A percentile compares a stretch with the other conserved stretches of the same genome.
These are phyloP conservation scores for Cyphomyrmex costatus DNA, from an alignment of 1,140 invertebrate genomes.

Conservation along the genomic window DNA sequence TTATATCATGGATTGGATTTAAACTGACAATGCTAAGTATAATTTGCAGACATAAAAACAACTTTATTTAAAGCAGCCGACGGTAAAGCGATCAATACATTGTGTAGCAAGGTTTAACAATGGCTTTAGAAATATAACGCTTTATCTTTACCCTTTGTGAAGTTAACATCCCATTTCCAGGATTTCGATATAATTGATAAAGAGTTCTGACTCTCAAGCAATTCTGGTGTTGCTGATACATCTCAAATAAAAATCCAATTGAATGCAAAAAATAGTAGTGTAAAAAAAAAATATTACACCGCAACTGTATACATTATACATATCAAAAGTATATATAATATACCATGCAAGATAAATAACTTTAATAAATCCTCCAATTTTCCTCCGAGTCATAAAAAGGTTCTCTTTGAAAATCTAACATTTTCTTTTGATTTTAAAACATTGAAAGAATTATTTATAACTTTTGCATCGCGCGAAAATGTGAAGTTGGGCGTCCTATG, in stretches of 20 bases:
- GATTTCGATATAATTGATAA: slow-evolving; percentile 41
- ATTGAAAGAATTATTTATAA: background rate
- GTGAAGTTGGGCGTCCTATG: background rate
- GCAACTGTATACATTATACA: too few species aligned
- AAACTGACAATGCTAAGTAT: slow-evolving; percentile 50
- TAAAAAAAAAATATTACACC: too few species aligned
- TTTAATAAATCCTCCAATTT: background rate
- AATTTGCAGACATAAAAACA: slow-evolving; percentile 61
- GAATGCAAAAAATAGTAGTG: slow-evolving; percentile 20
- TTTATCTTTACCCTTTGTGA: slow-evolving; percentile 28
- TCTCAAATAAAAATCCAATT: background rate
- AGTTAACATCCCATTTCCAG: slow-evolving; percentile 32
- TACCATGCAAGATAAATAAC: background rate
- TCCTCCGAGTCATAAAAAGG: background rate
- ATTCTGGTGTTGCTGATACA: background rate
- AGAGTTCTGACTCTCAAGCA: background rate
- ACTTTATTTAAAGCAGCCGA: slow-evolving; percentile 60
- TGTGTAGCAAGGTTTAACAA: slow-evolving; percentile 55
- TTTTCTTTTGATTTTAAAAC: background rate
- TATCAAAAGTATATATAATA: background rate
- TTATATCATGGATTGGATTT: background rate
- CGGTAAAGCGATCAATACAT: slow-evolving; percentile 58
- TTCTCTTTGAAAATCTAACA: background rate
- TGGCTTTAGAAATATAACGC: slow-evolving; percentile 52
- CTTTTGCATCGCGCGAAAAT: background rate